These are phyloP conservation scores for Megalopta genalis DNA, from an alignment of 1,140 invertebrate species.

Conservation along the genomic window DNA sequence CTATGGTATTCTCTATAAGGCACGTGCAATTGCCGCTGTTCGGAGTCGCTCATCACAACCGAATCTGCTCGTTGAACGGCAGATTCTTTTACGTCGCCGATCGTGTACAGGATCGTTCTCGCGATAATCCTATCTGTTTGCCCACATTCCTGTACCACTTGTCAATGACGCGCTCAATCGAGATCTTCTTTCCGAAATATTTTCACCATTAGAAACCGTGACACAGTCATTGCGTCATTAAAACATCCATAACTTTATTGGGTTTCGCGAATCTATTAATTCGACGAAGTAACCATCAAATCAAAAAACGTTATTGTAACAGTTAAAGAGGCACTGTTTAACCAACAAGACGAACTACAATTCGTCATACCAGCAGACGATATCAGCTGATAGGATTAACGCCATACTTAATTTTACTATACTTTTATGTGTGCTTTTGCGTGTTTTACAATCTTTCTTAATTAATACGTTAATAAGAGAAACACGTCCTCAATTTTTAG, in stretches of 20 bases:
- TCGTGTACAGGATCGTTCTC: slow-evolving; percentile 10
- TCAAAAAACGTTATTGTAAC: background rate
- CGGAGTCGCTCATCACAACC: slow-evolving; percentile 79
- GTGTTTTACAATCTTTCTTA: background rate
- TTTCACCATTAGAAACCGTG: slow-evolving; percentile 36
- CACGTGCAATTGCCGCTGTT: slow-evolving; percentile 79
- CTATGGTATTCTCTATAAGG: slow-evolving; percentile 79
- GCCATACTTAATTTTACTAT: slow-evolving; percentile 55
- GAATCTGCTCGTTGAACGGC: slow-evolving; percentile 54
- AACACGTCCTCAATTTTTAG: background rate
- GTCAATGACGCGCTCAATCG: slow-evolving; percentile 65
- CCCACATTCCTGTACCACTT: slow-evolving; percentile 64
- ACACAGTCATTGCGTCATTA: slow-evolving; percentile 55
- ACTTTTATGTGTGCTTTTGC: background rate
- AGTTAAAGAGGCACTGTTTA: slow-evolving; percentile 1
- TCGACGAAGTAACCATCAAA: slow-evolving; percentile 1
- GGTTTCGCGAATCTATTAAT: background rate
- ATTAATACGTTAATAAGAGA: background rate
- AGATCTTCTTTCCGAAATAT: slow-evolving; percentile 24
- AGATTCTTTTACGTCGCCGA: slow-evolving; percentile 39
- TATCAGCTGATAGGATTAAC: slow-evolving; percentile 68
- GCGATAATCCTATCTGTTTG: slow-evolving; percentile 40
- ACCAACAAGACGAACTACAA: slow-evolving; percentile 53
- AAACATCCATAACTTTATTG: slow-evolving; percentile 1
- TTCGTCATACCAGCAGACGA: slow-evolving; percentile 62